These are phyloP conservation scores for Alectoris magna DNA, from an alignment of 2,797 vertebrate species.

Conservation along the genomic window DNA sequence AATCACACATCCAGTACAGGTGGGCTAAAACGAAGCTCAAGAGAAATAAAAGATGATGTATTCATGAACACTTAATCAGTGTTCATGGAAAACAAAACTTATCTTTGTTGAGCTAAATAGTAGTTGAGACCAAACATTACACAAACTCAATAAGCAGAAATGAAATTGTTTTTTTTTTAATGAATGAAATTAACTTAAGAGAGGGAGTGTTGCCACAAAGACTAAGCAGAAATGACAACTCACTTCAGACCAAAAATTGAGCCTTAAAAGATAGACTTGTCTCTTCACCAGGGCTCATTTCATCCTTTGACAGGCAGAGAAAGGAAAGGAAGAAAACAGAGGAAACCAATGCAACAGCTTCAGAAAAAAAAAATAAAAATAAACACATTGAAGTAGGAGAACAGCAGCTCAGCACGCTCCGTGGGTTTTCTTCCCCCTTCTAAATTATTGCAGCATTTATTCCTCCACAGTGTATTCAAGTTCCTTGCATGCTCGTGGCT, in stretches of 20 bases:
- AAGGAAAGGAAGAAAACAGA: neutral
- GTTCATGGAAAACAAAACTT: constrained; percentile 30
- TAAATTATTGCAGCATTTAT: constrained; percentile 43
- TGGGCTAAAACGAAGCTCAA: constrained; percentile 3
- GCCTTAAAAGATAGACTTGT: neutral
- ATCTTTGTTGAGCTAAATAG: neutral
- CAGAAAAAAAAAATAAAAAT: neutral
- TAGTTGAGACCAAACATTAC: constrained; percentile 3
- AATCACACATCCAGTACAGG: neutral
- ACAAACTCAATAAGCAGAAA: constrained; percentile 12
- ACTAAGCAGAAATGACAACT: neutral
- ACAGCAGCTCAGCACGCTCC: constrained; percentile 20
- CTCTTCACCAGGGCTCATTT: neutral
- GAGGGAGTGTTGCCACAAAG: neutral
- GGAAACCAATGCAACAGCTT: neutral
- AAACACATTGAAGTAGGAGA: neutral
- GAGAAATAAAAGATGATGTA: constrained; percentile 26
- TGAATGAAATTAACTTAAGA: neutral
- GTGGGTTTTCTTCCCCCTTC: constrained; percentile 42
- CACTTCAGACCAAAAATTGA: neutral
- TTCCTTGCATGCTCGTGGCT: constrained; percentile 25
- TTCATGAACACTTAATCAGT: neutral
- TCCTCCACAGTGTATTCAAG: constrained; percentile 34
- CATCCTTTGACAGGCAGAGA: neutral
- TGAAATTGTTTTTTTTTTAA: neutral